Evolutionary conservation across 2,113 vertebrate genomes (phyloP).

Genomic region (Apodemus speciosus): DNA sequence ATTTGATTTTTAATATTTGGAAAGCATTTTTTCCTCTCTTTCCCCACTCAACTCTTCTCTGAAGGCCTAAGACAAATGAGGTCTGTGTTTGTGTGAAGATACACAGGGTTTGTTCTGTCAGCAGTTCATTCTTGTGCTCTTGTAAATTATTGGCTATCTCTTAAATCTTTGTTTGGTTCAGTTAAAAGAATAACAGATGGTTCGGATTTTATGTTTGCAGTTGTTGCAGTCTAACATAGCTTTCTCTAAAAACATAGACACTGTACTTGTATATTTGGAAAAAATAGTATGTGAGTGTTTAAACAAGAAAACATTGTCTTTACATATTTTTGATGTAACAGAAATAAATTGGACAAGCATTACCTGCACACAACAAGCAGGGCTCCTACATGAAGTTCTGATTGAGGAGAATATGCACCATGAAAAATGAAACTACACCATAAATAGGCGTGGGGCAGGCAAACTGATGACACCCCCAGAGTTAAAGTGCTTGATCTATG

Average conservation of each 20-base stretch:
- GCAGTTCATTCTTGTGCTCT: not conserved
- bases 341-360: constrained; percentile 32
- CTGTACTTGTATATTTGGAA: not conserved
- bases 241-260: not conserved
- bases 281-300: constrained; percentile 10
- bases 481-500: not conserved
- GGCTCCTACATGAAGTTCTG: not conserved
- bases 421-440: not conserved
- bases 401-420: not conserved
- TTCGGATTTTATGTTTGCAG: not conserved
- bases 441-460: not conserved
- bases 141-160: not conserved
- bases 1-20: constrained; percentile 37
- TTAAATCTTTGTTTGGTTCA: not conserved
- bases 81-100: not conserved
- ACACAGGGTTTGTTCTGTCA: not conserved
- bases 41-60: not conserved
- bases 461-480: not conserved
- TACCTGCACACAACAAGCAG: not conserved
- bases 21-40: not conserved
- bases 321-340: not conserved
- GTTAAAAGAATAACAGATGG: constrained; percentile 8
- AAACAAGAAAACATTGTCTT: not conserved
- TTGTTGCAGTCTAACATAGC: not conserved
- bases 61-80: not conserved